Conservation (phyloP, 1,140 invertebrate genomes). For the Ditylenchus dipsaci region DNA sequence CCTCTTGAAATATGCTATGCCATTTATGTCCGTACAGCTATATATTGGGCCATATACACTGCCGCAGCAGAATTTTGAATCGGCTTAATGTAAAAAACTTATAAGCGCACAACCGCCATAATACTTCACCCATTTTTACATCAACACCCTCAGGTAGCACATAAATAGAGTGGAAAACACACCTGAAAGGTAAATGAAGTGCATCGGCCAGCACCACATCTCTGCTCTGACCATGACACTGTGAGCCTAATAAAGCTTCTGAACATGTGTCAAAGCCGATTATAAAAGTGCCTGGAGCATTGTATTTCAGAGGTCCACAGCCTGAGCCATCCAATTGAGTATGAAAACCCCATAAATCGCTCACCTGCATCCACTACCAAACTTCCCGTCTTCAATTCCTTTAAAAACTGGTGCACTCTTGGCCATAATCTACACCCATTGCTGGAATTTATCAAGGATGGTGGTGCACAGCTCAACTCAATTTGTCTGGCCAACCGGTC, state of each 20-base stretch:
- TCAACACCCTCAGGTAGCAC: background rate
- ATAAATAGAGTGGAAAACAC: background rate
- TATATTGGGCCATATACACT: no score
- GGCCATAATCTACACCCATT: slow-evolving; percentile 16
- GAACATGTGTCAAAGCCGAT: slow-evolving; percentile 35
- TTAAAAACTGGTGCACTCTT: slow-evolving; percentile 14
- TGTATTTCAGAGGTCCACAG: slow-evolving; percentile 21
- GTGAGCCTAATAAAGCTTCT: slow-evolving; percentile 13
- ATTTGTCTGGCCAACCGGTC: slow-evolving; percentile 14
- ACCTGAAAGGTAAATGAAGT: slow-evolving; percentile 24
- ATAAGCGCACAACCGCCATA: background rate
- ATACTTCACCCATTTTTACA: slow-evolving; percentile 3
- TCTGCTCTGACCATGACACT: background rate
- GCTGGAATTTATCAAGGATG: background rate
- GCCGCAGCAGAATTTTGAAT: no score
- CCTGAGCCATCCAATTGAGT: slow-evolving; percentile 5
- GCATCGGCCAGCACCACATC: slow-evolving; percentile 24
- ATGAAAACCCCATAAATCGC: background rate
- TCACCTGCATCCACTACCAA: slow-evolving; percentile 24
- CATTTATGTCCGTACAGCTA: no score
- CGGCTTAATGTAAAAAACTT: no score
- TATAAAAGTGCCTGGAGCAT: slow-evolving; percentile 7
- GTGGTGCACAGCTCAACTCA: slow-evolving; percentile 8
- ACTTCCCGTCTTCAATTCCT: slow-evolving; percentile 13
- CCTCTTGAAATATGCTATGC: no score